A percentile compares a stretch with the other conserved stretches of the same genome.
These are phyloP conservation scores for Pammene fasciana DNA, from an alignment of 2,888 invertebrate genomes.

Conservation along the genomic window DNA sequence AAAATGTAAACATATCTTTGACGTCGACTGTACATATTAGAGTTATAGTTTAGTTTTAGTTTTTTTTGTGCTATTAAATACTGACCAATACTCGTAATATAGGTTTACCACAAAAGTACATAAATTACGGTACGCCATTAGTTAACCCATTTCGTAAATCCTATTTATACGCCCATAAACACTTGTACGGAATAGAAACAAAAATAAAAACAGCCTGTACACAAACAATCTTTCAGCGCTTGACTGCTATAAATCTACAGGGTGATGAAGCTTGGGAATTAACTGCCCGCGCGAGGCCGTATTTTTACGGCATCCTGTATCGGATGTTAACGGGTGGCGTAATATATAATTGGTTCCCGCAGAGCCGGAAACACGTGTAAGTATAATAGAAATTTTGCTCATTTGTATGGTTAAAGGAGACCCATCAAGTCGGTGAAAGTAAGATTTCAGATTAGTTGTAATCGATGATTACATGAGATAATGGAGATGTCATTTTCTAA, in stretches of 20 bases:
- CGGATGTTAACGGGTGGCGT: slow-evolving; percentile 29
- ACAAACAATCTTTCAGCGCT: slow-evolving; percentile 42
- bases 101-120: background rate
- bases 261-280: slow-evolving; percentile 45
- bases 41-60: no score
- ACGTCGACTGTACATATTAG: no score
- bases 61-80: no score
- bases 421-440: background rate
- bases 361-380: background rate
- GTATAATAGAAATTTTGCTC: background rate
- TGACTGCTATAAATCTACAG: slow-evolving; percentile 42
- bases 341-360: slow-evolving; percentile 24
- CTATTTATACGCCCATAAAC: background rate
- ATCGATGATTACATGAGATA: no score
- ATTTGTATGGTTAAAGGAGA: background rate
- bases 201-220: slow-evolving; percentile 29
- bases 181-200: background rate
- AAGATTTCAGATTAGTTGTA: no score
- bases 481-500: no score
- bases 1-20: no score
- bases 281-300: slow-evolving; percentile 39
- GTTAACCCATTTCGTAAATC: background rate
- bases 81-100: no score
- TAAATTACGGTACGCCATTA: background rate
- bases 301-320: slow-evolving; percentile 38